These are phyloP conservation scores for Xenus cinereus DNA, from an alignment of 2,113 vertebrate species.

Conservation along the genomic window DNA sequence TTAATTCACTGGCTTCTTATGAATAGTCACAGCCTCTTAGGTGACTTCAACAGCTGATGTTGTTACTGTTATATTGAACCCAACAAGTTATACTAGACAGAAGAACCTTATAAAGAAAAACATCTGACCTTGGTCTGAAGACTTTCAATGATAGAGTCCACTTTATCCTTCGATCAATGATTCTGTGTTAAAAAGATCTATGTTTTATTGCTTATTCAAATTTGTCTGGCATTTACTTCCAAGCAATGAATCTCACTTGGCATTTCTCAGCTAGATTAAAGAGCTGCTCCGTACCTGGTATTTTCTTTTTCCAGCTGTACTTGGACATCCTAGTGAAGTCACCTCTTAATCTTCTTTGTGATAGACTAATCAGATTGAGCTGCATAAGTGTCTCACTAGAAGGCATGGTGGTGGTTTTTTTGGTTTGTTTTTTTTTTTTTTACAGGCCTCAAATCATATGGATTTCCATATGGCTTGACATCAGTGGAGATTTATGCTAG, in stretches of 20 bases:
- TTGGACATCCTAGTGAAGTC: background rate
- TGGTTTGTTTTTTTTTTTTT: background rate
- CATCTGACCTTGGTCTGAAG: background rate
- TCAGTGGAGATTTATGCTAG: conserved; percentile 56
- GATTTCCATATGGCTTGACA: conserved; percentile 60
- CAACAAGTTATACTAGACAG: background rate
- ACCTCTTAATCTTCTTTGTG: conserved; percentile 32
- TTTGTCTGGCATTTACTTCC: background rate
- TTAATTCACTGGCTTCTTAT: background rate
- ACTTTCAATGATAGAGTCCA: background rate
- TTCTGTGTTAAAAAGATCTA: background rate
- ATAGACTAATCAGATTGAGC: conserved; percentile 41
- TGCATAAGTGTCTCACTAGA: background rate
- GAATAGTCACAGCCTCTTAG: background rate
- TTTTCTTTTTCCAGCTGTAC: conserved; percentile 18
- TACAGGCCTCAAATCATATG: conserved; percentile 21
- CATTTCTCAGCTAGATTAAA: conserved; percentile 38
- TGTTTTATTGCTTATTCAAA: background rate
- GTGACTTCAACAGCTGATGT: background rate
- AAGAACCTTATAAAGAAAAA: background rate
- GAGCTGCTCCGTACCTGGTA: background rate
- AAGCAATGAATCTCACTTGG: background rate
- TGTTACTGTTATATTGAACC: background rate
- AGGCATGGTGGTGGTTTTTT: background rate
- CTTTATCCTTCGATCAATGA: background rate